A percentile compares a stretch with the other conserved stretches of the same genome.
phyloP scores from a whole-genome alignment of 2,888 invertebrate genomes.

The Philereme transversata region DNA sequence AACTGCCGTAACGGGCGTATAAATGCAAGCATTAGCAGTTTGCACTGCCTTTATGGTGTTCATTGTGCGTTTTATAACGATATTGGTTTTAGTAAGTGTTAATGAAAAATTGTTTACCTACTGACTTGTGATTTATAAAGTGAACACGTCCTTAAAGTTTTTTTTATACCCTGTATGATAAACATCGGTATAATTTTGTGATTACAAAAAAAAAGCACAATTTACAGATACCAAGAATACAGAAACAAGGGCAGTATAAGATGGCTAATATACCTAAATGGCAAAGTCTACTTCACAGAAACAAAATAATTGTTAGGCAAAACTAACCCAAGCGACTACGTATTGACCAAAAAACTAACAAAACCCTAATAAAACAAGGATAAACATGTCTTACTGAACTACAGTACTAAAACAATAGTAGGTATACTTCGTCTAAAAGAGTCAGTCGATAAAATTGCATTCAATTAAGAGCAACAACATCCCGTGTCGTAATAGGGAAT shows the following conservation, averaged over 20 bases:
- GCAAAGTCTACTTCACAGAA: too few species aligned
- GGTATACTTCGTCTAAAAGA: conserved; percentile 8
- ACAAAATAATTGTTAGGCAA: too few species aligned
- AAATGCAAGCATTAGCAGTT: conserved; percentile 62
- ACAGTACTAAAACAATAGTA: not conserved
- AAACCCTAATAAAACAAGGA: conserved; percentile 8
- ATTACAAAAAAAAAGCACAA: too few species aligned
- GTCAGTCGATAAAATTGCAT: conserved; percentile 31
- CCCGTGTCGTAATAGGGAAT: conserved; percentile 33
- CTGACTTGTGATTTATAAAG: not conserved
- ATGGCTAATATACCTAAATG: too few species aligned
- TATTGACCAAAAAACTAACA: conserved; percentile 5
- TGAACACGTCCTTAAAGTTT: too few species aligned
- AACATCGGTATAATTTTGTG: too few species aligned
- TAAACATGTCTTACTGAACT: conserved; percentile 11
- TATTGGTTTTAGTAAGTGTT: conserved; percentile 18
- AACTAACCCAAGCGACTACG: not conserved
- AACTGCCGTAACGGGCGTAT: conserved; percentile 64
- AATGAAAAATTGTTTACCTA: conserved; percentile 4
- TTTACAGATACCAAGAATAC: too few species aligned
- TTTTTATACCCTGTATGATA: too few species aligned
- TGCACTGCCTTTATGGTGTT: conserved; percentile 45
- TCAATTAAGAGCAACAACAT: conserved; percentile 40
- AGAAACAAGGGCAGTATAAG: too few species aligned
- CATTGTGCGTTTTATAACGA: conserved; percentile 23